Base-by-base conservation (phyloP, 2,888 invertebrate genomes). In the Tolmerus cingulatus region DNA sequence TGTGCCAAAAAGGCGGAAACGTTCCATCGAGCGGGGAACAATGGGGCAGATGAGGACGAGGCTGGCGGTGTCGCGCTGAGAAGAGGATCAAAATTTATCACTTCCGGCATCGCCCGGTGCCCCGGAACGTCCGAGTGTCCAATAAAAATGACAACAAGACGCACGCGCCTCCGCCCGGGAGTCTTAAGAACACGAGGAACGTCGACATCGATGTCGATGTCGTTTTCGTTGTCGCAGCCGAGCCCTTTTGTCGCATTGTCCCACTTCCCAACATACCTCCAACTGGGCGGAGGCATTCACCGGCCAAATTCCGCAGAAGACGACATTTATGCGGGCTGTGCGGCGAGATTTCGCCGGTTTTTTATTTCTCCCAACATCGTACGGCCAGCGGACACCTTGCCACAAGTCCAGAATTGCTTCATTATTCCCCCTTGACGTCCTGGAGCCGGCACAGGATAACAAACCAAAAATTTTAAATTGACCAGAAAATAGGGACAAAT, bases 111-210 rank as follows among this genome's bases (percentile, higher is more conserved):
- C 30, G 74, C 9, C 34, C 46, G 43, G 43, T 74, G 74, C 74
- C 46, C 46, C 55, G 66, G 40, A 79, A 78, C 40, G 55, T 37
- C 86, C 86, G 43, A 78, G 78, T 40, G 57, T 37, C 86, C 86
- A 86, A 86, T 86, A 86, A 86, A 78, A 57, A 86, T 79, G 66
- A 86, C 78, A 78, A 79, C 43, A 43, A 57, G 19, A 78, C 86
- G 86, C 86, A 86, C 86, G 86, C 86, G 86, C 79, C 79, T 86
- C 86, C 66, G 79, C 55, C 57, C 86, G 86, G 86, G 86, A 86
- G 78, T 40, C 78, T 57, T 40, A 12, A 46, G n/a, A 86, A 51
- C n/a, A 86, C 34, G 34, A 34, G 9, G 57, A 23, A 23, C 30
- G 19, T 84, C 30, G 57, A 66, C 34, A 66, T 51, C 19, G 66